Evolutionary conservation across 2,113 vertebrate genomes (phyloP).

Genomic region (Rhipidura dahli): DNA sequence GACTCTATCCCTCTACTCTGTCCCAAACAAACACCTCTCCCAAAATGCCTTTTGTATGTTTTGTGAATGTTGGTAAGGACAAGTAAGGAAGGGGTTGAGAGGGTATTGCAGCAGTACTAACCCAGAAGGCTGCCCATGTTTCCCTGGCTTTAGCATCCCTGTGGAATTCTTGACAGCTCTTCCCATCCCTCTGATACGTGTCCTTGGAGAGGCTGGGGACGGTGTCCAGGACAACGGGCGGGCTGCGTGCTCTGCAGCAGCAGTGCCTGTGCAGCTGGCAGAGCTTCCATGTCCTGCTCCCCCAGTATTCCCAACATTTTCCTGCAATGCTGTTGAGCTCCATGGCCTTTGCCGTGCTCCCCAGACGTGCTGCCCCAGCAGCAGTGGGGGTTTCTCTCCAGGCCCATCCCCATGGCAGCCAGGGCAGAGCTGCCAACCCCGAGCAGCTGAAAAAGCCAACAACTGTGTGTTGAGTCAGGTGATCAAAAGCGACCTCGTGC

Average conservation of each 20-base stretch:
- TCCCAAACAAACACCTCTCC: background rate
- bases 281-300: background rate
- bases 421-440: slow-evolving; percentile 6
- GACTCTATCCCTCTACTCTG: background rate
- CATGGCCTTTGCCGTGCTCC: background rate
- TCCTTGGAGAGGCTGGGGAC: background rate
- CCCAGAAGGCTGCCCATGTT: background rate
- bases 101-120: background rate
- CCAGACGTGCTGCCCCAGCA: background rate
- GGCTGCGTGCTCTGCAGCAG: fast-evolving
- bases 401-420: background rate
- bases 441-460: slow-evolving; percentile 47
- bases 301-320: background rate
- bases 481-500: background rate
- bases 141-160: background rate
- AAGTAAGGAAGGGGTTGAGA: background rate
- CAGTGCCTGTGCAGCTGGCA: background rate
- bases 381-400: background rate
- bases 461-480: background rate
- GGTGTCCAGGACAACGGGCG: fast-evolving
- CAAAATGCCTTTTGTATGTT: fast-evolving
- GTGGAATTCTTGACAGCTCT: background rate
- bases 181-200: background rate
- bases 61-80: background rate
- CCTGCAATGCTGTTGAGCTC: background rate